Base-by-base conservation (phyloP, 2,797 vertebrate genomes). In the Coregonus sp. region DNA sequence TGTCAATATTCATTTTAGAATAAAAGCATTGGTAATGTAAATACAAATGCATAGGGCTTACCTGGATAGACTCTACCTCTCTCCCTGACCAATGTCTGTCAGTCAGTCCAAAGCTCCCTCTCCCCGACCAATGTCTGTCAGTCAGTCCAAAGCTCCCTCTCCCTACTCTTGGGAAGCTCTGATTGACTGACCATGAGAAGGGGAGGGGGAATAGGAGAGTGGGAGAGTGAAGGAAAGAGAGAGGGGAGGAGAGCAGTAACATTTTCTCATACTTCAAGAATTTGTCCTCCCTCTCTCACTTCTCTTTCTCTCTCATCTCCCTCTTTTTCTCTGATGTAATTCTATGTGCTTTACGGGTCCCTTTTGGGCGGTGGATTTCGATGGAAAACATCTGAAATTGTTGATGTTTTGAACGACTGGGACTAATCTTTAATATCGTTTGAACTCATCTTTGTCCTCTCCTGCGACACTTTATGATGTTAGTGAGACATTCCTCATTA, bases 191-290 rank as follows among this genome's bases (percentile, higher is more conserved):
- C 79, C 75, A 40, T 4, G 16, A 71, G 75, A 77, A 29, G 31
- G 51, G 66, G 29, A 56, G 69, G 68, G 33, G 75, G 88, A 82
- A 73, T 47, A 81, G 72, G 51, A 35, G 54, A 75, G 72, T 56
- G 77, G 73, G 33, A 74, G 76, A 76, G 72, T 76, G 73, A 77
- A 65, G 75, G 74, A 77, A 51, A 74, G 52, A 73, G 66, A 72
- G 75, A 76, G 77, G 81, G 82, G 85, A 84, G 89, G 85, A 81
- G 80, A 86, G 88, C 86, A 80, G 82, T 92, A 88, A 90, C 83
- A 83, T 92, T 91, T 91, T 85, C 90, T 94, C 92, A 94, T 90
- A 86, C 88, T 92, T 91, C 81, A 94, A 91, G 92, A 94, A 93
- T 93, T 91, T 91, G 79, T 85, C 87, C 91, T 85, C 86, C 81